Conservation (phyloP, 2,113 vertebrate genomes). For the Todiramphus saurophagus region DNA sequence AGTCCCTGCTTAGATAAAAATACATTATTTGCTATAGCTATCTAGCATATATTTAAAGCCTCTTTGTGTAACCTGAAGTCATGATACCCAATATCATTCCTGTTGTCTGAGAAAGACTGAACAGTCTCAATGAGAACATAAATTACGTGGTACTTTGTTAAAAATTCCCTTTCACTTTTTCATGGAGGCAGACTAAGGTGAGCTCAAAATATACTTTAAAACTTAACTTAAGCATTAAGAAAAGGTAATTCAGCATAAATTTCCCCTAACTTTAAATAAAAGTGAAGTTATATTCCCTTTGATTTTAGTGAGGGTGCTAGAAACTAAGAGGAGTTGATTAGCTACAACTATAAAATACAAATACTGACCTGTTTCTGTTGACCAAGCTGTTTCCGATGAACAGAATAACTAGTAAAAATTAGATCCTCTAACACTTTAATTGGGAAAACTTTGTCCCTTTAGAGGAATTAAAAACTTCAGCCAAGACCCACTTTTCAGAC, state of each 20-base stretch:
- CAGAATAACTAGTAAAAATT: not conserved
- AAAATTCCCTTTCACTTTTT: not conserved
- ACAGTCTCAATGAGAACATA: not conserved
- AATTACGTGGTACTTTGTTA: not conserved
- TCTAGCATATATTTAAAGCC: not conserved
- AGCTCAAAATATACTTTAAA: not conserved
- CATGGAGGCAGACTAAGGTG: not conserved
- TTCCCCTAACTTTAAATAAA: not conserved
- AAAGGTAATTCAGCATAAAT: not conserved
- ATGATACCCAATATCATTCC: not conserved
- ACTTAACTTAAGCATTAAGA: not conserved
- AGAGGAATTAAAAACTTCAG: not conserved
- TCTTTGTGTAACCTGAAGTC: not conserved
- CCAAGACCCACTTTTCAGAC: not conserved
- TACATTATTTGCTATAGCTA: not conserved
- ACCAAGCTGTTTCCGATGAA: not conserved
- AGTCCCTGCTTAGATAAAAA: not conserved
- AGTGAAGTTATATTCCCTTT: not conserved
- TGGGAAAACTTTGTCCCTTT: not conserved
- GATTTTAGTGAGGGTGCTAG: not conserved
- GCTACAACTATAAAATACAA: not conserved
- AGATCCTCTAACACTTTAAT: not conserved
- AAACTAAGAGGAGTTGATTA: not conserved
- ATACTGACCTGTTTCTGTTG: not conserved
- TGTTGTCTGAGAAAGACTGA: not conserved